A percentile compares a stretch with the other conserved stretches of the same genome.
phyloP scores from a whole-genome alignment of 37 sponge, comb jelly and placozoan genomes.

The Theonella swinhoei region DNA sequence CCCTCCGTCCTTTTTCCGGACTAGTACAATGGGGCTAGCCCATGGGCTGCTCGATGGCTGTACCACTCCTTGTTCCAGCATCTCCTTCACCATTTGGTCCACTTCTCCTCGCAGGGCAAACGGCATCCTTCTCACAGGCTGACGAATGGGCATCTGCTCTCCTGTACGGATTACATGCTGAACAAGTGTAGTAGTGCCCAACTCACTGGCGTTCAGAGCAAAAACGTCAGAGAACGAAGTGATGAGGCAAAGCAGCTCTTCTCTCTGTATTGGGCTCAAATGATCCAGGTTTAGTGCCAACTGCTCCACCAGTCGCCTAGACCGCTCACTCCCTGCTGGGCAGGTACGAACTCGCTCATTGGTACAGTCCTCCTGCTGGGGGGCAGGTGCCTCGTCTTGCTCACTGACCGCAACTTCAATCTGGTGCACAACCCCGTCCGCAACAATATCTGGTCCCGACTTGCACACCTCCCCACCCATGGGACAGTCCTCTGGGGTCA shows the following conservation, averaged over 20 bases:
- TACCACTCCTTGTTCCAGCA: neutral
- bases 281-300: neutral
- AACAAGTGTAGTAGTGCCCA: neutral
- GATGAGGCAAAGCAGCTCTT: neutral
- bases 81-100: neutral
- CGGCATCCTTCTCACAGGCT: neutral
- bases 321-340: neutral
- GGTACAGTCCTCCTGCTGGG: neutral
- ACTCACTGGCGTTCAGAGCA: neutral
- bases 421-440: neutral
- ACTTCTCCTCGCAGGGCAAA: neutral
- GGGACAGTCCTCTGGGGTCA: neutral
- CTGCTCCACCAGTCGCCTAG: constrained; percentile 1
- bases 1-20: constrained; percentile 6
- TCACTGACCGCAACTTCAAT: neutral
- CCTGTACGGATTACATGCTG: neutral
- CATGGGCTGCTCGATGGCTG: neutral
- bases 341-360: neutral
- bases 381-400: neutral
- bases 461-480: neutral
- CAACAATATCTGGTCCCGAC: neutral
- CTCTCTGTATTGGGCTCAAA: neutral
- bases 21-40: constrained; percentile 4
- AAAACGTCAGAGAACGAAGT: neutral
- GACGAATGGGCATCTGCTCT: neutral